These are phyloP conservation scores for Thereva unica DNA, from an alignment of 2,888 invertebrate genomes.

Conservation along the genomic window DNA sequence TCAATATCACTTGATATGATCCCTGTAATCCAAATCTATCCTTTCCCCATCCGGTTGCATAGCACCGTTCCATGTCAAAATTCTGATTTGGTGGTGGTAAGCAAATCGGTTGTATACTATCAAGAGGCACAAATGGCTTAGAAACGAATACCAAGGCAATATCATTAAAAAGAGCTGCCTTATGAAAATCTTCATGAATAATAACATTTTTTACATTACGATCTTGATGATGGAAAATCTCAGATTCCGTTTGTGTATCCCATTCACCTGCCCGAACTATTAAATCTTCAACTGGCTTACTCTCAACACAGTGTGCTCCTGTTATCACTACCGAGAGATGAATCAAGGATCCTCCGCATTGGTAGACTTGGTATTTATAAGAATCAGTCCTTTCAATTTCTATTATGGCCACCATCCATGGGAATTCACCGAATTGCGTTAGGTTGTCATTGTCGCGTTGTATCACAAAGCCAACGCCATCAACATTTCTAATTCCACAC, in stretches of 20 bases:
- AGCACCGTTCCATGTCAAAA: conserved; percentile 50
- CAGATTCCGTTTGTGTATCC: conserved; percentile 73
- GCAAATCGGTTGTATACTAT: conserved; percentile 73
- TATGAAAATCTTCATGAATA: conserved; percentile 67
- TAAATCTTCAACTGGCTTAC: conserved; percentile 42
- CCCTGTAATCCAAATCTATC: conserved; percentile 57
- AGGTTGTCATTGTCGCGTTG: conserved; percentile 56
- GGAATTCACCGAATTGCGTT: conserved; percentile 73
- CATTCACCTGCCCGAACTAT: conserved; percentile 71
- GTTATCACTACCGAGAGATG: conserved; percentile 73
- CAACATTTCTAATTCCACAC: conserved; percentile 22
- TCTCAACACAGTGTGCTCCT: conserved; percentile 69
- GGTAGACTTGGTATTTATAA: conserved; percentile 63
- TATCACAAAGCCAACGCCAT: conserved; percentile 15
- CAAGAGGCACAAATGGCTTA: conserved; percentile 63
- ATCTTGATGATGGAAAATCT: conserved; percentile 72
- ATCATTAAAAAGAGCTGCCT: conserved; percentile 72
- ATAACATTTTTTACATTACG: conserved; percentile 63
- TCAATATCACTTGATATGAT: conserved; percentile 67
- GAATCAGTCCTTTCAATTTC: conserved; percentile 44
- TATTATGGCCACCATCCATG: conserved; percentile 75
- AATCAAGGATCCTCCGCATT: conserved; percentile 78
- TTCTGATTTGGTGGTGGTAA: conserved; percentile 61
- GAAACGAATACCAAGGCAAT: conserved; percentile 71
- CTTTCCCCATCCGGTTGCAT: conserved; percentile 56